Base-by-base conservation (phyloP, 2,797 vertebrate species). In the Manis crassicaudata region DNA sequence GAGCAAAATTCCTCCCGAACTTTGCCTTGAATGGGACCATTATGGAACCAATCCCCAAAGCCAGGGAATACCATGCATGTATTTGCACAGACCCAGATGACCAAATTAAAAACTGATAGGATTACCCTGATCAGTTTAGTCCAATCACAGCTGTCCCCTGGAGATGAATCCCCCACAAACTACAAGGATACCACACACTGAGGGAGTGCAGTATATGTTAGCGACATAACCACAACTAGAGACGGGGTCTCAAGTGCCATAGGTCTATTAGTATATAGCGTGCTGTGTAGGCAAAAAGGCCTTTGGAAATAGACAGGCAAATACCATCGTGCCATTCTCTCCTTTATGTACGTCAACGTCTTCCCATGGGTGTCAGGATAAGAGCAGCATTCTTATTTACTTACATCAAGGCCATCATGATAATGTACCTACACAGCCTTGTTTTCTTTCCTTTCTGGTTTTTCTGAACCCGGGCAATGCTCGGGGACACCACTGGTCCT, bases 181-280 rank as follows among this genome's bases (percentile, higher is more conserved):
- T 5, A 79, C 21, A 65, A 7, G 10, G 85, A 76, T 0, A 23
- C 18, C 17, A 6, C 46, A 25, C 60, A 21, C 21, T 3, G 23
- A 58, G 72, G 63, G 27, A 54, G 37, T 3, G 37, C 32, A 27
- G 35, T 63, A 12, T 0, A 54, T 5, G 6, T 32, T 37, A 62
- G 65, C 13, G 17, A 46, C 43, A 72, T 18, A 32, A 35, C 50
- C 54, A 76, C 11, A 35, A 23, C 0, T 27, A 37, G 43, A 89
- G 35, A 62, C 0, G 40, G n/a, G 25, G 40, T n/a, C 32, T 23
- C 67, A 12, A 37, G n/a, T 1, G 11, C n/a, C 62, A 16, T 0
- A 3, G 2, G 35, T 12, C 17, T 9, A 2, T 65, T 11, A 32
- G 43, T 3, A 17, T 0, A 35, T 0, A 56, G n/a, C 10, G 7